Percentiles rank a stretch among this genome's conserved stretches.
Conservation (phyloP, 2,797 vertebrate genomes). For the Acrossocheilus fasciatus region DNA sequence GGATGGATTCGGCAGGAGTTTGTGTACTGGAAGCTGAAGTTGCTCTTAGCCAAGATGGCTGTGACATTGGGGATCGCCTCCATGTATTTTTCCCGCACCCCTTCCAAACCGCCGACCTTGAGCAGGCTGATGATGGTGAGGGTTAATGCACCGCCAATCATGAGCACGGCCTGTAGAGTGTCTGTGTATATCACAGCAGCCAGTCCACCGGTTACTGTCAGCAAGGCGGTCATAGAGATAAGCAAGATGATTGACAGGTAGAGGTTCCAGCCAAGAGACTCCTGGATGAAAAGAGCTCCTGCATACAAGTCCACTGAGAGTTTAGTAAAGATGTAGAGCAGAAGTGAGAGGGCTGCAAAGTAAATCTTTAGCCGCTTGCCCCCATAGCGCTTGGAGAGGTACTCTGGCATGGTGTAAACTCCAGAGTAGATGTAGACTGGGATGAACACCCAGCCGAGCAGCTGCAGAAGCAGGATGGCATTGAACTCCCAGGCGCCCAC, state of each 20-base stretch:
- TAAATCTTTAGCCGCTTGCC: constrained; percentile 96
- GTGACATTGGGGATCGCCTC: constrained; percentile 90
- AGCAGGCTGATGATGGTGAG: constrained; percentile 90
- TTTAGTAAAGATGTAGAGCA: constrained; percentile 98
- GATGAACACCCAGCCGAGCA: constrained; percentile 98
- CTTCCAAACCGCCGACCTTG: constrained; percentile 94
- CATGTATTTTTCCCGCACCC: constrained; percentile 95
- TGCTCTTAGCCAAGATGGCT: constrained; percentile 86
- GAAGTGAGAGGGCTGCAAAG: constrained; percentile 91
- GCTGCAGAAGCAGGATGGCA: constrained; percentile 95
- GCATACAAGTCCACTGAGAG: constrained; percentile 98
- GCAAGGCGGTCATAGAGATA: constrained; percentile 93
- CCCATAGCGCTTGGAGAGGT: constrained; percentile 95
- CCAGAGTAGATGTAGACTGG: constrained; percentile 97
- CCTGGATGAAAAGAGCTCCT: constrained; percentile 97
- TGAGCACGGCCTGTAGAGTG: constrained; percentile 94
- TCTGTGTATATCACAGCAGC: constrained; percentile 98
- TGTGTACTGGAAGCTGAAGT: constrained; percentile 86
- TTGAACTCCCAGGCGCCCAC: constrained; percentile 99
- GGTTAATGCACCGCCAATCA: constrained; percentile 94
- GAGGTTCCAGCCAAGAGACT: constrained; percentile 97
- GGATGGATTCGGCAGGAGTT: constrained; percentile 89
- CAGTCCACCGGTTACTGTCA: constrained; percentile 95
- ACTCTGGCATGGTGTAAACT: constrained; percentile 98
- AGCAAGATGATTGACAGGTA: constrained; percentile 95